phyloP scores from a whole-genome alignment of 2,888 invertebrate species.

The Pemphredon lugubris region DNA sequence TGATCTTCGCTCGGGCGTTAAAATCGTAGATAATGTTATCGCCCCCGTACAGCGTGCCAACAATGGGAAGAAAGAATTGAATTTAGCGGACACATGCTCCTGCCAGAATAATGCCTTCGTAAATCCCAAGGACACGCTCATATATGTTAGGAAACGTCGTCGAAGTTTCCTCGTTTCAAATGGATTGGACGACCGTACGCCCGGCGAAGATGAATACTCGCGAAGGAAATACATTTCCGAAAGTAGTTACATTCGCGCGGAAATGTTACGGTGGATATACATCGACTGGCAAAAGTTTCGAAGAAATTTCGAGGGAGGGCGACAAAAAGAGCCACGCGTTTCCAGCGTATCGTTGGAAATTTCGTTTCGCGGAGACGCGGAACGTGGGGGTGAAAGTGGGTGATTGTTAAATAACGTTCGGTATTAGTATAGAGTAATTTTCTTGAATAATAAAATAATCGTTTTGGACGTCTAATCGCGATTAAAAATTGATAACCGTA shows the following conservation, averaged over 20 bases:
- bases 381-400: too few species aligned
- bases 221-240: constrained; percentile 31
- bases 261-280: constrained; percentile 18
- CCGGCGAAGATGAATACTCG: constrained; percentile 33
- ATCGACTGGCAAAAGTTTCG: constrained; percentile 15
- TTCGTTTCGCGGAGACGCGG: too few species aligned
- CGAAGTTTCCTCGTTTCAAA: constrained; percentile 52
- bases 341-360: too few species aligned
- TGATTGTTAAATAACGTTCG: too few species aligned
- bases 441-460: too few species aligned
- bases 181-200: constrained; percentile 37
- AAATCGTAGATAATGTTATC: constrained; percentile 56
- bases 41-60: constrained; percentile 1
- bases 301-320: constrained; percentile 17
- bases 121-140: constrained; percentile 44
- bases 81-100: constrained; percentile 52
- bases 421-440: too few species aligned
- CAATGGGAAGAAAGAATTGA: constrained; percentile 46
- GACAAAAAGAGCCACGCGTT: too few species aligned
- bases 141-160: constrained; percentile 40
- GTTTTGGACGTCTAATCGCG: too few species aligned
- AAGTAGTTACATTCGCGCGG: constrained; percentile 5
- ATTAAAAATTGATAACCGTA: too few species aligned
- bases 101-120: constrained; percentile 51
- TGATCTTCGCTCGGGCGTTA: constrained; percentile 46